phyloP scores from a whole-genome alignment of 2,888 invertebrate species.

The Andrena chrysosceles region DNA sequence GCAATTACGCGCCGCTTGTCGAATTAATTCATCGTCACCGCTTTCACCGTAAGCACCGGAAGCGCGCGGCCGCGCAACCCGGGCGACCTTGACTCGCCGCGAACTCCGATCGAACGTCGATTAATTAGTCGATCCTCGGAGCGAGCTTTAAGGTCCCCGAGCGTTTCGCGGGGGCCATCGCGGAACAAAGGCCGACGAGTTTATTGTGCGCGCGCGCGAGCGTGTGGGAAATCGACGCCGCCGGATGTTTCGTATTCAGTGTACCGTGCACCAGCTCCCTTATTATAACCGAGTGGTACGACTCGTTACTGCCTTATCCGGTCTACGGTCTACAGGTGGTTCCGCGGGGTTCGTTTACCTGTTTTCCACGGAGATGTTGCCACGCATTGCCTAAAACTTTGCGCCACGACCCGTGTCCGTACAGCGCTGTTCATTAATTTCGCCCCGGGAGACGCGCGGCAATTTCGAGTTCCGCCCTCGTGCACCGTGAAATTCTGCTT shows the following conservation, averaged over 20 bases:
- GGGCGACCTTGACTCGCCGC: conserved; percentile 53
- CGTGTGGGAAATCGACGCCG: conserved; percentile 59
- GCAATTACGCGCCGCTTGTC: conserved; percentile 45
- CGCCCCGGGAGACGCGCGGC: conserved; percentile 12
- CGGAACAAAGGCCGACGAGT: neutral
- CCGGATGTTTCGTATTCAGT: conserved; percentile 70
- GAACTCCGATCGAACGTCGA: neutral
- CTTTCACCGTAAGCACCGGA: conserved; percentile 50
- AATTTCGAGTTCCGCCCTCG: conserved; percentile 23
- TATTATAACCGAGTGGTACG: conserved; percentile 67
- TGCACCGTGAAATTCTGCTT: conserved; percentile 11
- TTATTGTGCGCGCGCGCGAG: neutral
- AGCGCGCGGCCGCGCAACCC: conserved; percentile 19
- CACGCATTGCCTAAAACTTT: conserved; percentile 27
- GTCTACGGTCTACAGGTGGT: conserved; percentile 50
- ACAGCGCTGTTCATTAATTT: conserved; percentile 16
- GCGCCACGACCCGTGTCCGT: neutral
- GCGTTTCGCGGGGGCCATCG: conserved; percentile 25
- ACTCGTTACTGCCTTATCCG: conserved; percentile 63
- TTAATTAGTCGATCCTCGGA: conserved; percentile 13
- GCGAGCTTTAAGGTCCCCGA: neutral
- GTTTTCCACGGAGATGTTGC: neutral
- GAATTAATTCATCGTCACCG: conserved; percentile 53
- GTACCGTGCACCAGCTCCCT: conserved; percentile 69
- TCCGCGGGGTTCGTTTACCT: conserved; percentile 41